phyloP scores from a whole-genome alignment of 2,888 invertebrate genomes.

The Lasioglossum leucozonium region DNA sequence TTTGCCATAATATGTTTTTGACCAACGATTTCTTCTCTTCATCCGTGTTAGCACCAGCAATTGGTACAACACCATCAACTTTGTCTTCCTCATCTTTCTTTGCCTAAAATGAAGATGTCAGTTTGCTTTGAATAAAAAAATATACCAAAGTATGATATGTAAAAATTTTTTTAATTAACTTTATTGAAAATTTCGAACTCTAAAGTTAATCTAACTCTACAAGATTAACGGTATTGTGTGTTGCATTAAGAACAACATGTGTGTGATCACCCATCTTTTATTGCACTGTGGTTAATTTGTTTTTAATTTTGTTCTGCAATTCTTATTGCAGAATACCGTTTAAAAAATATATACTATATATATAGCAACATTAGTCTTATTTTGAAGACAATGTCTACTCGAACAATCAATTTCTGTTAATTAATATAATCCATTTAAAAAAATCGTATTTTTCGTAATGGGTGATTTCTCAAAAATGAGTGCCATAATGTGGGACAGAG shows the following conservation, averaged over 20 bases:
- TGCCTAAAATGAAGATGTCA: slow-evolving; percentile 79
- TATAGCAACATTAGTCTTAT: neutral
- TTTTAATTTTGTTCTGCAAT: neutral
- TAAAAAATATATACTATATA: neutral
- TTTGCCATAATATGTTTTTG: slow-evolving; percentile 92
- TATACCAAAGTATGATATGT: neutral
- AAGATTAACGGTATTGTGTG: neutral
- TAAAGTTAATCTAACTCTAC: neutral
- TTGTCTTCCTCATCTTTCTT: slow-evolving; percentile 87
- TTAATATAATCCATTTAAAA: neutral
- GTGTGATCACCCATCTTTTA: neutral
- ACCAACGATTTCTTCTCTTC: slow-evolving; percentile 88
- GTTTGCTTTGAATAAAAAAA: slow-evolving; percentile 2
- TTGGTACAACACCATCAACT: slow-evolving; percentile 86
- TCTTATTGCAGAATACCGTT: neutral
- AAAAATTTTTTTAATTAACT: neutral
- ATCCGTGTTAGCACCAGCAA: slow-evolving; percentile 86
- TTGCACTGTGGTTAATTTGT: neutral
- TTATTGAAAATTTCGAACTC: neutral
- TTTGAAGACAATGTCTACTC: neutral
- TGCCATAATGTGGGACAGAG: neutral
- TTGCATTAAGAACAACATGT: neutral
- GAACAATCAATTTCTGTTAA: neutral
- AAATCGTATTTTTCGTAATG: neutral
- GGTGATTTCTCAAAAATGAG: neutral